Evolutionary conservation across 2,113 vertebrate species (phyloP).

Genomic region (Ia io): DNA sequence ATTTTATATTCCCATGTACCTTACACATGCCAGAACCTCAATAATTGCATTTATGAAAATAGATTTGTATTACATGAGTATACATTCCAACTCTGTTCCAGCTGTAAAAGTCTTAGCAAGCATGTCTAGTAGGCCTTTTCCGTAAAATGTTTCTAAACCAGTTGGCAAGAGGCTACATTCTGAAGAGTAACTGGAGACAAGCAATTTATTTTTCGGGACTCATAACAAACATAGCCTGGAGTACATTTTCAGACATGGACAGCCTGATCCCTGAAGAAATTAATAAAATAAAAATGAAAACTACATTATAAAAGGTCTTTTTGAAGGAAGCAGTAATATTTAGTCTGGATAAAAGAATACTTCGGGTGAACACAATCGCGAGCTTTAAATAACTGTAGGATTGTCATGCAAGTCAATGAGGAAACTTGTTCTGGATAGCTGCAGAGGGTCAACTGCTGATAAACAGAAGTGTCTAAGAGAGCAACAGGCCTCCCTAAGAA

Average conservation of each 20-base stretch:
- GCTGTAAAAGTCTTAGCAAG: neutral
- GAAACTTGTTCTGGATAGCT: neutral
- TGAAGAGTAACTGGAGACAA: neutral
- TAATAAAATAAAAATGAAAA: slow-evolving; percentile 50
- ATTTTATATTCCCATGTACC: neutral
- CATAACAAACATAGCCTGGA: neutral
- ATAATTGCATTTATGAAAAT: neutral
- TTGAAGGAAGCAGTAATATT: neutral
- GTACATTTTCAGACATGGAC: slow-evolving; percentile 8
- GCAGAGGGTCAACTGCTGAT: neutral
- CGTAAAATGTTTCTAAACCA: neutral
- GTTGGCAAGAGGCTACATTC: neutral
- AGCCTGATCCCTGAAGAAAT: slow-evolving; percentile 12
- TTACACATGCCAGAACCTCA: neutral
- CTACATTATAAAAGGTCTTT: neutral
- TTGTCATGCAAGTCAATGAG: neutral
- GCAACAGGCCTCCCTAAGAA: neutral
- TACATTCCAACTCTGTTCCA: neutral
- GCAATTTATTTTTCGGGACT: slow-evolving; percentile 31
- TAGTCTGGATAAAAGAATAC: slow-evolving; percentile 5
- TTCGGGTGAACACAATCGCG: neutral
- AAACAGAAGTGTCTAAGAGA: neutral
- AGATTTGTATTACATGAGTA: neutral
- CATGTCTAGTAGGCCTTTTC: neutral
- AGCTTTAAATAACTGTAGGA: slow-evolving; percentile 10